phyloP scores from a whole-genome alignment of 2,888 invertebrate genomes.

The Dryomyza anilis region DNA sequence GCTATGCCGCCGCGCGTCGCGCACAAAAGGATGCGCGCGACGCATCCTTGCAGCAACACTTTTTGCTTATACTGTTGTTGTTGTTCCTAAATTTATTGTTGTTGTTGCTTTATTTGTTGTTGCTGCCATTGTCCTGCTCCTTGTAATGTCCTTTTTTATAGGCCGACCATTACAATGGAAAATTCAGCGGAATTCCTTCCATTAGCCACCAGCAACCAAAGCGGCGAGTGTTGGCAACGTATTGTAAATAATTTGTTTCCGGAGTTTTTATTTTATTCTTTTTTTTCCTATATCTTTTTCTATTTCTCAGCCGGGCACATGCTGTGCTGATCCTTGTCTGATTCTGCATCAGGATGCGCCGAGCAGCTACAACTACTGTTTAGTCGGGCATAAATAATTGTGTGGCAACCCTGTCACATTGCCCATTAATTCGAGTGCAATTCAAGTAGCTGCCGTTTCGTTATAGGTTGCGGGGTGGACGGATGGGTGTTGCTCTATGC shows the following conservation, averaged over 20 bases:
- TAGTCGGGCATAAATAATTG: constrained; percentile 50
- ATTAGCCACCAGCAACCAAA: no score
- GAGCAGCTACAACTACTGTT: no score
- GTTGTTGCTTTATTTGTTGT: constrained; percentile 18
- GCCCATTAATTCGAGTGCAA: constrained; percentile 20
- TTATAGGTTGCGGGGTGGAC: not conserved
- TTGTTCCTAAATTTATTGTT: constrained; percentile 25
- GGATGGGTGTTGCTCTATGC: constrained; percentile 7
- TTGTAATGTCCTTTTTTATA: constrained; percentile 18
- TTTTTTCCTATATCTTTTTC: not conserved
- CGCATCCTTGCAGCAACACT: no score
- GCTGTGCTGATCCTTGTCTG: constrained; percentile 6
- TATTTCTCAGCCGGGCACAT: not conserved
- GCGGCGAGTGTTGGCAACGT: constrained; percentile 26
- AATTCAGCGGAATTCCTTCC: constrained; percentile 32
- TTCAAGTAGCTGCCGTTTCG: not conserved
- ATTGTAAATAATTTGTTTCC: constrained; percentile 54
- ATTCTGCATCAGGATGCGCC: constrained; percentile 9
- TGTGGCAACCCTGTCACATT: constrained; percentile 11
- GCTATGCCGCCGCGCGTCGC: not conserved
- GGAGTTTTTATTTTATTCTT: constrained; percentile 39
- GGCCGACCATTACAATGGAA: not conserved
- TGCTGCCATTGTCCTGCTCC: constrained; percentile 6
- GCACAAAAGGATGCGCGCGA: constrained; percentile 11
- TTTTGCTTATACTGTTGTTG: no score